A percentile compares a stretch with the other conserved stretches of the same genome.
phyloP scores from a whole-genome alignment of 2,888 invertebrate species.

The Coenonympha arcania region DNA sequence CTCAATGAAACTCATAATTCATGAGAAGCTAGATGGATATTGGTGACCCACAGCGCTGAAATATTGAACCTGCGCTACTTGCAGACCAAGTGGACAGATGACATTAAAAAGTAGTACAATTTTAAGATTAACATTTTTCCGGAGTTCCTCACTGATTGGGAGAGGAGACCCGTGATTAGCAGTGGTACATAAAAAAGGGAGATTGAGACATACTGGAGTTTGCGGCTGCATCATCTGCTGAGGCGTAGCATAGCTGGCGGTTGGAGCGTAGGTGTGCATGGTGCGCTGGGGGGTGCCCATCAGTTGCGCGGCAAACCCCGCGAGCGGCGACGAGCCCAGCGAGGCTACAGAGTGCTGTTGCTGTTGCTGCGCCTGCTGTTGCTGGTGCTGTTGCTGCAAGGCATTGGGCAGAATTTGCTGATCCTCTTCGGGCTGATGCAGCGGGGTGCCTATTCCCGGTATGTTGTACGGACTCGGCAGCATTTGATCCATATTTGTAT shows the following conservation, averaged over 20 bases:
- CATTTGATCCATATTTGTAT: constrained; percentile 87
- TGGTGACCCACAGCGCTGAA: too few relatives aligned
- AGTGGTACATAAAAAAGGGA: background rate
- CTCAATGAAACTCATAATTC: too few relatives aligned
- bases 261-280: constrained; percentile 83
- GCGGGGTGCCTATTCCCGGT: constrained; percentile 91
- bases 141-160: too few relatives aligned
- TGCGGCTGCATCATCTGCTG: constrained; percentile 92
- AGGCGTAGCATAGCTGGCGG: constrained; percentile 83
- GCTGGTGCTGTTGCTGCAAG: constrained; percentile 83
- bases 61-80: too few relatives aligned
- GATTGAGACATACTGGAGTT: constrained; percentile 79
- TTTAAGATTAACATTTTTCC: too few relatives aligned
- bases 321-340: constrained; percentile 75
- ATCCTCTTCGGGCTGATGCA: constrained; percentile 93
- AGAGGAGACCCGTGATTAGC: too few relatives aligned
- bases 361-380: constrained; percentile 73
- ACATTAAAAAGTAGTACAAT: too few relatives aligned
- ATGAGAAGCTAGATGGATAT: too few relatives aligned
- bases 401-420: constrained; percentile 91
- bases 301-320: constrained; percentile 76
- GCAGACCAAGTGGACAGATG: too few relatives aligned
- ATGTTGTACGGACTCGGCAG: constrained; percentile 91
- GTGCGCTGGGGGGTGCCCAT: constrained; percentile 81
- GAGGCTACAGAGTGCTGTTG: constrained; percentile 72